Conservation (phyloP, 2,888 invertebrate species). For the Patella pellucida region DNA sequence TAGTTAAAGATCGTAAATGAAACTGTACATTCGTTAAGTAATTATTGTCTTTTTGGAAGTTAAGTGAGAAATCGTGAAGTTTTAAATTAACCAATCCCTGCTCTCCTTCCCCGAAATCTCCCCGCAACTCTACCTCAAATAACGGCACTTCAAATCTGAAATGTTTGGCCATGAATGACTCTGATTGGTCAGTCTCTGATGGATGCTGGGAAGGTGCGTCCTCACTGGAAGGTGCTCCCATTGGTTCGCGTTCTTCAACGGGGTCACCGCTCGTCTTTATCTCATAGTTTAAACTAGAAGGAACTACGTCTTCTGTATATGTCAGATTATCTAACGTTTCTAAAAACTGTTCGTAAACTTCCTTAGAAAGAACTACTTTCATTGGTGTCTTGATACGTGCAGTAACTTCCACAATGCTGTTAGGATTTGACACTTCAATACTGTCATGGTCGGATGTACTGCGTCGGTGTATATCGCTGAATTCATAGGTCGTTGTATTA, state of each 20-base stretch:
- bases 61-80: conserved; percentile 85
- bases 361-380: conserved; percentile 86
- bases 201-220: not conserved
- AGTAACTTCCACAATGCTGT: conserved; percentile 74
- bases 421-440: conserved; percentile 1
- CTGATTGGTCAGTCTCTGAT: conserved; percentile 9
- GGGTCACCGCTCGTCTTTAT: not conserved
- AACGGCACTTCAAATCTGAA: conserved; percentile 63
- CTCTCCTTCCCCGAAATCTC: conserved; percentile 68
- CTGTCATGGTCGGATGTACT: not conserved
- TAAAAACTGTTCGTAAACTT: conserved; percentile 90
- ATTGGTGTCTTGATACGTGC: conserved; percentile 87
- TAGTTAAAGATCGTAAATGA: conserved; percentile 85
- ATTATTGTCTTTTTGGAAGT: conserved; percentile 79
- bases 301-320: conserved; percentile 36
- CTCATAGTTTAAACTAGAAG: not conserved
- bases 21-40: conserved; percentile 81
- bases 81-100: conserved; percentile 83
- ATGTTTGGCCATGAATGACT: conserved; percentile 48
- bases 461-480: not conserved
- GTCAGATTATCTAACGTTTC: conserved; percentile 69
- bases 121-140: conserved; percentile 64
- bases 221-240: not conserved
- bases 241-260: not conserved
- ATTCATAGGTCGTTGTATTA: conserved; percentile 34